A percentile compares a stretch with the other conserved stretches of the same genome.
Conservation (phyloP, 2,888 invertebrate species). For the Cataglyphis altisquamis region DNA sequence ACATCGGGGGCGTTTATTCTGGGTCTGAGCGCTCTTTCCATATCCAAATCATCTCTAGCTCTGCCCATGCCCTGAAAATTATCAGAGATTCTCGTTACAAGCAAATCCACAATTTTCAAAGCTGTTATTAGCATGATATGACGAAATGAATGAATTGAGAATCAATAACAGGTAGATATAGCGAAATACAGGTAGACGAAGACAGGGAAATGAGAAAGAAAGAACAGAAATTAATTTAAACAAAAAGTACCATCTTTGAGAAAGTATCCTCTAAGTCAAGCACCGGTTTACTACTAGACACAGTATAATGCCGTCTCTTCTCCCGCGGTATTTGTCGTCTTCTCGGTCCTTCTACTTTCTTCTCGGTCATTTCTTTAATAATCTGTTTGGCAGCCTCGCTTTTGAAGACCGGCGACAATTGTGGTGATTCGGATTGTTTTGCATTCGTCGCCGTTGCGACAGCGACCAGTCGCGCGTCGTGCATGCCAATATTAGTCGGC, state of each 20-base stretch:
- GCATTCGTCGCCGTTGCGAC: constrained; percentile 68
- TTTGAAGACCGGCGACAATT: constrained; percentile 93
- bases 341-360: constrained; percentile 86
- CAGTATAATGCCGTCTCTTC: constrained; percentile 95
- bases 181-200: constrained; percentile 26
- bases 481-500: constrained; percentile 54
- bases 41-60: constrained; percentile 94
- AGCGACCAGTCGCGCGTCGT: constrained; percentile 71
- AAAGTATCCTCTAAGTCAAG: constrained; percentile 83
- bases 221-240: constrained; percentile 53
- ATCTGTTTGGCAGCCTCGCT: constrained; percentile 95
- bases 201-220: constrained; percentile 11
- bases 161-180: constrained; percentile 9
- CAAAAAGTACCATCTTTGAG: constrained; percentile 83
- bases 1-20: constrained; percentile 94
- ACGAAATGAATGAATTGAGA: neutral
- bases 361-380: constrained; percentile 92
- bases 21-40: constrained; percentile 93
- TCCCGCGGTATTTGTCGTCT: constrained; percentile 92
- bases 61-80: constrained; percentile 86
- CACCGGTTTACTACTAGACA: constrained; percentile 86
- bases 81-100: neutral
- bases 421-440: constrained; percentile 85
- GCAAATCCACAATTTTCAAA: neutral
- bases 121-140: constrained; percentile 10